Evolutionary conservation across 2,888 invertebrate species (phyloP).

Genomic region (Machimus rusticus): DNA sequence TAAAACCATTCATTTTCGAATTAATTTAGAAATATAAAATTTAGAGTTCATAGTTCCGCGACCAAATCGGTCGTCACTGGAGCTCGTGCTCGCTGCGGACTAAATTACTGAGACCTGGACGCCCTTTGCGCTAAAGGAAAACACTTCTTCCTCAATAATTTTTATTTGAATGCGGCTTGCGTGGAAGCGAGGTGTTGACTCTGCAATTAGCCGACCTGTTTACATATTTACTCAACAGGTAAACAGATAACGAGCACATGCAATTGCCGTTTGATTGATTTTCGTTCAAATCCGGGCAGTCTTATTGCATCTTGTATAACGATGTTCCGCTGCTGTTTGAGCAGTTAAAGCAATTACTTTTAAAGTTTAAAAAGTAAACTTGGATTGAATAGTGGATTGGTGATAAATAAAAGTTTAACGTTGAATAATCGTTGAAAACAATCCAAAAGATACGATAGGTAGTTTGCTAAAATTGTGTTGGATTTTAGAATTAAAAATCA

Average conservation of each 20-base stretch:
- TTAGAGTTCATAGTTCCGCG: background rate
- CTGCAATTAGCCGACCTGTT: background rate
- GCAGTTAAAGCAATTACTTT: background rate
- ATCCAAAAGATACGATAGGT: background rate
- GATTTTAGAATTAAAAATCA: background rate
- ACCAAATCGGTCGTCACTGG: background rate
- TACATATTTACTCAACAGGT: conserved; percentile 10
- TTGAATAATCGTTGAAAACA: background rate
- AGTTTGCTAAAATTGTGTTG: background rate
- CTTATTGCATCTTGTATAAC: background rate
- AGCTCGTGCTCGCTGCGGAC: background rate
- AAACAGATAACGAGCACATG: conserved; percentile 12
- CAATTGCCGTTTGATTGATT: conserved; percentile 27
- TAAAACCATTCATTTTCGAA: background rate
- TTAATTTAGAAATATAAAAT: background rate
- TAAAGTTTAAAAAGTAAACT: background rate
- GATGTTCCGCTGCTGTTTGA: background rate
- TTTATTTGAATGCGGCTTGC: conserved; percentile 16
- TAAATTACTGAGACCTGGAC: background rate
- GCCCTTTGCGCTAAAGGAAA: background rate
- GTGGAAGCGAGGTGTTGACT: background rate
- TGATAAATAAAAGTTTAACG: background rate
- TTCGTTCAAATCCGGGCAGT: background rate
- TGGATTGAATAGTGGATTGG: background rate
- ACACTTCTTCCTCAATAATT: background rate